These are phyloP conservation scores for Callimorpha dominula DNA, from an alignment of 2,888 invertebrate species.

Conservation along the genomic window DNA sequence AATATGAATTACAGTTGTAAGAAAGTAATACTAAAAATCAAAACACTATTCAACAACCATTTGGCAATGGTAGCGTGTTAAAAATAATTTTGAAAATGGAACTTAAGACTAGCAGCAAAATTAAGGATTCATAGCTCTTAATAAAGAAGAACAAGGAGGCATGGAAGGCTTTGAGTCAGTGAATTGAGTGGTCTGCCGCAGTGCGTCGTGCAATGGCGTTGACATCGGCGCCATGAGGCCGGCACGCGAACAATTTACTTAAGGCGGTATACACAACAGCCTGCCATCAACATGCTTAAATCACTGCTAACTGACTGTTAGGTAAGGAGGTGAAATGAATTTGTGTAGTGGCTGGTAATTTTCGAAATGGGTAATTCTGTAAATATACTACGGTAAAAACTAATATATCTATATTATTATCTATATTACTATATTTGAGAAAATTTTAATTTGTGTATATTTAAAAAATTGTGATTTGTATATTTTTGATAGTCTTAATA, in stretches of 20 bases:
- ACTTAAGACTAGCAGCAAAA: slow-evolving; percentile 33
- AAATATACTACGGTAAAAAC: background rate
- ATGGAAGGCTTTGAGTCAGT: slow-evolving; percentile 32
- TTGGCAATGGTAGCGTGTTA: slow-evolving; percentile 34
- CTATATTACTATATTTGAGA: background rate
- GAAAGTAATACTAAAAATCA: background rate
- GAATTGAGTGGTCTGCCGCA: slow-evolving; percentile 69
- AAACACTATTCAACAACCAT: slow-evolving; percentile 27
- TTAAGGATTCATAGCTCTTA: slow-evolving; percentile 51
- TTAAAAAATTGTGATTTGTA: too few species aligned
- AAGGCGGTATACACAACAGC: slow-evolving; percentile 50
- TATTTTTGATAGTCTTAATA: too few species aligned
- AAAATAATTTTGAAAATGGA: slow-evolving; percentile 31
- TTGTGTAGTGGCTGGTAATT: background rate
- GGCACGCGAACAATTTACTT: slow-evolving; percentile 81
- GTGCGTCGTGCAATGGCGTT: slow-evolving; percentile 78
- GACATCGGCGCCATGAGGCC: slow-evolving; percentile 75
- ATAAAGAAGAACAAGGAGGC: slow-evolving; percentile 50
- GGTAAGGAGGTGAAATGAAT: slow-evolving; percentile 10
- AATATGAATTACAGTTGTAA: background rate
- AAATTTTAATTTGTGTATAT: background rate
- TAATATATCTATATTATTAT: background rate
- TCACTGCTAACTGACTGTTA: slow-evolving; percentile 47
- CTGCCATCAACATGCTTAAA: slow-evolving; percentile 38
- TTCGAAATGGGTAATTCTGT: background rate